These are phyloP conservation scores for Megalops cyprinoides DNA, from an alignment of 2,797 vertebrate genomes.

Conservation along the genomic window DNA sequence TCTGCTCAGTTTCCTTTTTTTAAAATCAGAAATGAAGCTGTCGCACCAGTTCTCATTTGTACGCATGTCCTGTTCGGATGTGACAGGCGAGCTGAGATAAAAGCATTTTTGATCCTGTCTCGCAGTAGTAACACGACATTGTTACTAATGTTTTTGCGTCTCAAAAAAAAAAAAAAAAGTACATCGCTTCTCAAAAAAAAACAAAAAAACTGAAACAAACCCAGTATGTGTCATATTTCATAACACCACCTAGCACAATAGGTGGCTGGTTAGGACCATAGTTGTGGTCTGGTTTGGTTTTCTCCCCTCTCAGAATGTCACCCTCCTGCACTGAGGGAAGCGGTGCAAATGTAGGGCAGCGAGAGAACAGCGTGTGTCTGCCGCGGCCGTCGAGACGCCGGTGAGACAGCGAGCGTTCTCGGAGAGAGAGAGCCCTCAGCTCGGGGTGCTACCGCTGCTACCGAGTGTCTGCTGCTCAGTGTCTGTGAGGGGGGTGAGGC, in stretches of 20 bases:
- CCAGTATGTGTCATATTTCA: slow-evolving; percentile 45
- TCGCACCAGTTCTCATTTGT: not conserved
- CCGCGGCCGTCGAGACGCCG: slow-evolving; percentile 63
- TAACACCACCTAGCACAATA: slow-evolving; percentile 27
- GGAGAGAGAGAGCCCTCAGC: slow-evolving; percentile 58
- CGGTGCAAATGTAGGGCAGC: slow-evolving; percentile 68
- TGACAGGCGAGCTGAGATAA: not conserved
- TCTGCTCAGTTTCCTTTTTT: not conserved
- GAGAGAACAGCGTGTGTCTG: slow-evolving; percentile 65
- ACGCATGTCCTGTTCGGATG: not conserved
- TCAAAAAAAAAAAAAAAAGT: not conserved
- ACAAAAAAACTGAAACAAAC: no score
- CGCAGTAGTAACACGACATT: not conserved
- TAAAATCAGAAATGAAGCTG: not conserved
- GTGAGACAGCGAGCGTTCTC: slow-evolving; percentile 68
- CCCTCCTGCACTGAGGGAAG: slow-evolving; percentile 57
- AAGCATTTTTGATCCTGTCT: not conserved
- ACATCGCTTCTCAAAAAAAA: no score
- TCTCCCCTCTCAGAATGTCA: no score
- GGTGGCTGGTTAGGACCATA: slow-evolving; percentile 43
- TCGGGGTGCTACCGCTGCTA: slow-evolving; percentile 56
- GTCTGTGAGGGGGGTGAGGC: slow-evolving; percentile 36
- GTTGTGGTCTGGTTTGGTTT: slow-evolving; percentile 44
- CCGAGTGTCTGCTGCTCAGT: slow-evolving; percentile 44
- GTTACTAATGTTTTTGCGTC: not conserved